Conservation (phyloP, 2,797 vertebrate genomes). For the Ara ararauna region DNA sequence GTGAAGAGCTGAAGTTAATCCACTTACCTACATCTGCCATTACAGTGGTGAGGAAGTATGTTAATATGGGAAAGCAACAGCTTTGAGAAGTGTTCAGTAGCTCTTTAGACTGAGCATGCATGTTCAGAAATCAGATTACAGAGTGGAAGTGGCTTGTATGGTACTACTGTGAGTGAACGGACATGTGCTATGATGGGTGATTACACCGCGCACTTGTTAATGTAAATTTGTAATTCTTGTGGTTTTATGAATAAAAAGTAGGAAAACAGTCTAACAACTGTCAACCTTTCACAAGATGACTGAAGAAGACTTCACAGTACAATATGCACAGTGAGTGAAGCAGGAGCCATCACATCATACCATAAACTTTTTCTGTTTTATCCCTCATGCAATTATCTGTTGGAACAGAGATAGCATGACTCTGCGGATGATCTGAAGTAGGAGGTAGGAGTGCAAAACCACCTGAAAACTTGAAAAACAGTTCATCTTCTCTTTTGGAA, state of each 20-base stretch:
- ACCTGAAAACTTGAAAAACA: background rate
- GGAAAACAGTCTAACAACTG: background rate
- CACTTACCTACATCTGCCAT: rapidly evolving
- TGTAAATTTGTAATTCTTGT: background rate
- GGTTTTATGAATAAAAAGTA: background rate
- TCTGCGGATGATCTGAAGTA: background rate
- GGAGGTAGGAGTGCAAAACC: background rate
- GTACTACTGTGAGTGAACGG: rapidly evolving
- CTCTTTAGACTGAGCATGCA: rapidly evolving
- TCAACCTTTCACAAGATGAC: background rate
- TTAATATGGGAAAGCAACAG: background rate
- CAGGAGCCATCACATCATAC: background rate
- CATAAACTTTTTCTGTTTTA: background rate
- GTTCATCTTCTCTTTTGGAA: background rate
- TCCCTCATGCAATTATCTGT: background rate
- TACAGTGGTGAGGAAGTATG: background rate
- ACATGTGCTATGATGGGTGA: background rate
- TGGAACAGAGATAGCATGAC: background rate
- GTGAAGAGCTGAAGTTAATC: background rate
- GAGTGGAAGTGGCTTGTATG: background rate
- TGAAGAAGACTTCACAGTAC: background rate
- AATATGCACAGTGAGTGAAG: background rate
- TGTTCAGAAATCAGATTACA: background rate
- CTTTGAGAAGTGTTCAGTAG: background rate
- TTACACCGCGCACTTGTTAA: background rate